Evolutionary conservation across 2,888 invertebrate genomes (phyloP).

Genomic region (Seladonia tumulorum): DNA sequence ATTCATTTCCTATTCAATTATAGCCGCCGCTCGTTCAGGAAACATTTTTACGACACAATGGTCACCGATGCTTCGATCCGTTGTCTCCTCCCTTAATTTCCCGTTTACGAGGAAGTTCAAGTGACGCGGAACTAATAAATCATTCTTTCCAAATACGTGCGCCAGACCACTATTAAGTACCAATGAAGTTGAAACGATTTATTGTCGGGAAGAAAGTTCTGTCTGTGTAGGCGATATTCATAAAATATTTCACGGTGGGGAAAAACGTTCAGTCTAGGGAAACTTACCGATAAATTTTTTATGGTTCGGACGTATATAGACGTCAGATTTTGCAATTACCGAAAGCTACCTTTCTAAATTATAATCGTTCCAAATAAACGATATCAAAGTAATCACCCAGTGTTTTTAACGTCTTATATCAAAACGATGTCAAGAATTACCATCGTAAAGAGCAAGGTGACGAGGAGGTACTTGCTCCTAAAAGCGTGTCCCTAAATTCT

Average conservation of each 20-base stretch:
- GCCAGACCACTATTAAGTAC: conserved; percentile 40
- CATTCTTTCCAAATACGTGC: conserved; percentile 34
- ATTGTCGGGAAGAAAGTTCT: conserved; percentile 37
- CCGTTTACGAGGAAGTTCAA: conserved; percentile 27
- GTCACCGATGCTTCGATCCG: conserved; percentile 21
- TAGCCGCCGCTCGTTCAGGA: conserved; percentile 27
- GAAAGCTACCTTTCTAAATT: background rate
- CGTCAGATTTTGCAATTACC: background rate
- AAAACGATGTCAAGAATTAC: too few species aligned
- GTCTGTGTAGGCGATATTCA: conserved; percentile 39
- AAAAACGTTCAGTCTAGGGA: background rate
- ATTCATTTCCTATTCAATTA: conserved; percentile 72
- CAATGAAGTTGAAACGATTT: conserved; percentile 43
- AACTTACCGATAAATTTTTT: background rate
- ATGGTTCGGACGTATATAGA: background rate
- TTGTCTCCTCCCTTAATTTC: conserved; percentile 45
- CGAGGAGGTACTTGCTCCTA: too few species aligned
- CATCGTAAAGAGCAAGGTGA: too few species aligned
- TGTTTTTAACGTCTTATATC: too few species aligned
- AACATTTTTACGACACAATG: conserved; percentile 54
- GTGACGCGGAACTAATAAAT: conserved; percentile 40
- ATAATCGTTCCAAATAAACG: too few species aligned
- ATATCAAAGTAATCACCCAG: too few species aligned
- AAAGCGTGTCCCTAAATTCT: too few species aligned
- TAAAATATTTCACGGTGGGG: conserved; percentile 10